Evolutionary conservation across 2,888 invertebrate genomes (phyloP).

Genomic region (Pomacea canaliculata): DNA sequence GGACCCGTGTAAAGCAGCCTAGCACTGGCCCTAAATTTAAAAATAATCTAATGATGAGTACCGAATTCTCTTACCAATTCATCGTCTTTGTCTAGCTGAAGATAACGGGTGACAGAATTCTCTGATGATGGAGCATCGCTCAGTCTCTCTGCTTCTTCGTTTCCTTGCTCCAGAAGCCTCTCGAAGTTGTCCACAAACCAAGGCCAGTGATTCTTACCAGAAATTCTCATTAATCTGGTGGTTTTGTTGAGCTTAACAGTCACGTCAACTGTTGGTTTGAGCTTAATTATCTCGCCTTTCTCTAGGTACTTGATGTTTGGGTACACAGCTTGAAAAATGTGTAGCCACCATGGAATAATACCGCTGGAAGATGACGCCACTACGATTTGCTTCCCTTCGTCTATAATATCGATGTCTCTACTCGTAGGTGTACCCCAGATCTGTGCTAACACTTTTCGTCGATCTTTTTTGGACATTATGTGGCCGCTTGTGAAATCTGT

Average conservation of each 20-base stretch:
- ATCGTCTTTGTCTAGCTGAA: constrained; percentile 62
- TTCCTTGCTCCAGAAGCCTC: constrained; percentile 58
- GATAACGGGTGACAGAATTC: constrained; percentile 56
- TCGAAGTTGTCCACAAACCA: constrained; percentile 63
- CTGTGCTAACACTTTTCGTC: constrained; percentile 50
- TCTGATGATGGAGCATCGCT: constrained; percentile 49
- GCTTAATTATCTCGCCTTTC: constrained; percentile 56
- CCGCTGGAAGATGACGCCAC: constrained; percentile 54
- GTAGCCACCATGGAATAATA: constrained; percentile 57
- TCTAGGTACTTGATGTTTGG: constrained; percentile 56
- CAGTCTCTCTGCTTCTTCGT: constrained; percentile 52
- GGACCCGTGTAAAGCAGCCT: too few species aligned
- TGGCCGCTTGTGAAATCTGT: too few species aligned
- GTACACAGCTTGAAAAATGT: constrained; percentile 53
- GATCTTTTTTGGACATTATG: constrained; percentile 53
- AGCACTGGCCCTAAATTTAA: too few species aligned
- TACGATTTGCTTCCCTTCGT: constrained; percentile 59
- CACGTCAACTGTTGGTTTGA: constrained; percentile 53
- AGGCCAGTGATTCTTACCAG: constrained; percentile 59
- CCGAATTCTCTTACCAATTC: constrained; percentile 49
- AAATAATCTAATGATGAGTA: too few species aligned
- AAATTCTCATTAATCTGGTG: constrained; percentile 53
- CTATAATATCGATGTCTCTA: constrained; percentile 60
- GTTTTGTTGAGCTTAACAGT: constrained; percentile 58
- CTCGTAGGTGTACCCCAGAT: constrained; percentile 62